A percentile compares a stretch with the other conserved stretches of the same genome.
These are phyloP conservation scores for Eucera pruinosa DNA, from an alignment of 2,888 invertebrate species.

Conservation along the genomic window DNA sequence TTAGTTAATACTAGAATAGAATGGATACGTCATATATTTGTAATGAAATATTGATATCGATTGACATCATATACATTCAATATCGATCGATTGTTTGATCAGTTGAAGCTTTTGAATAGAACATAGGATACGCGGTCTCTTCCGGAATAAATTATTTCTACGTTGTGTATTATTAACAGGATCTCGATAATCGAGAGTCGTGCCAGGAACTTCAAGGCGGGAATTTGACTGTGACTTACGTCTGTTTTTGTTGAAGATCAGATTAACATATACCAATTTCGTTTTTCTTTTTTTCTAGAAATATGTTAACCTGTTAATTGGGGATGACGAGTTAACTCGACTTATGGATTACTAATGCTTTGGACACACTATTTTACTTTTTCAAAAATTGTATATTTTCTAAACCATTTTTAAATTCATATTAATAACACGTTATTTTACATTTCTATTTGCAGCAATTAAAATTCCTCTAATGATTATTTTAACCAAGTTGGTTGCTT, in stretches of 20 bases:
- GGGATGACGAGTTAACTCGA: no score
- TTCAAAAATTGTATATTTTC: no score
- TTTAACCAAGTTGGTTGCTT: no score
- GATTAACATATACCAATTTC: background rate
- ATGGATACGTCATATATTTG: background rate
- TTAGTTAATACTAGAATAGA: background rate
- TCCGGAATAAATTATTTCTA: constrained; percentile 2
- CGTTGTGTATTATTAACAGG: background rate
- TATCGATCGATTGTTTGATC: background rate
- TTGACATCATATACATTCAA: background rate
- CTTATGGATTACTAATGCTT: no score
- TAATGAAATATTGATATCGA: constrained; percentile 6
- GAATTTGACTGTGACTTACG: background rate
- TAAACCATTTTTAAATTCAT: no score
- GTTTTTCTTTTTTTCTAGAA: no score
- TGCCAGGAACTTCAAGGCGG: constrained; percentile 18
- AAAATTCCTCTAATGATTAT: no score
- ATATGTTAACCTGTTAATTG: no score
- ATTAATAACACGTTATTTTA: no score
- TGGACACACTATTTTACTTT: no score
- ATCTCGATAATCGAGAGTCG: background rate
- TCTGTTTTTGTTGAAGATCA: background rate
- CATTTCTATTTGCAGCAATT: no score
- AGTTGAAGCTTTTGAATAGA: background rate
- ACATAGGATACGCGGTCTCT: background rate